Conservation (phyloP, 2,797 vertebrate species). For the Etheostoma nigrum region DNA sequence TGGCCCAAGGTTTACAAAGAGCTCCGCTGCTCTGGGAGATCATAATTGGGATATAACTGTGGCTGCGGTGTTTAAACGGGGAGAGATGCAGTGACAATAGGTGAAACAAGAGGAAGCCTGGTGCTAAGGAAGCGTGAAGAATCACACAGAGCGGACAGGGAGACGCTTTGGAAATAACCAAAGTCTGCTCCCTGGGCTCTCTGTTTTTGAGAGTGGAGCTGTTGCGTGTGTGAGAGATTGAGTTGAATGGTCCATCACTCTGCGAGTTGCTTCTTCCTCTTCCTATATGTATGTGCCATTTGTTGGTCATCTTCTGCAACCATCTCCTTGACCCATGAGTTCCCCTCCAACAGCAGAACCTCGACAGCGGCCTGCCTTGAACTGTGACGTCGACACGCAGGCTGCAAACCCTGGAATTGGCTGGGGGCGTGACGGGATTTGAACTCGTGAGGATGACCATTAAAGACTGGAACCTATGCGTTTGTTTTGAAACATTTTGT, state of each 20-base stretch:
- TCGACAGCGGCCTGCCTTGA: conserved; percentile 42
- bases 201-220: conserved; percentile 70
- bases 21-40: conserved; percentile 71
- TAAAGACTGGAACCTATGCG: conserved; percentile 71
- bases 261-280: conserved; percentile 61
- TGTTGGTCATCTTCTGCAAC: conserved; percentile 68
- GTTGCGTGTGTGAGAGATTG: conserved; percentile 61
- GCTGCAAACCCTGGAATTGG: conserved; percentile 35
- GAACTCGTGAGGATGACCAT: conserved; percentile 66
- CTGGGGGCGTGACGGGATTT: conserved; percentile 17
- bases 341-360: conserved; percentile 53
- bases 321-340: conserved; percentile 32
- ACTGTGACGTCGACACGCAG: conserved; percentile 57
- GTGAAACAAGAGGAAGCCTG: conserved; percentile 43
- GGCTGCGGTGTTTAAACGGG: conserved; percentile 42
- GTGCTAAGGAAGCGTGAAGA: conserved; percentile 59
- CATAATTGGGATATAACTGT: conserved; percentile 69
- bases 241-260: conserved; percentile 75
- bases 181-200: conserved; percentile 76
- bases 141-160: conserved; percentile 63
- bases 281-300: conserved; percentile 77
- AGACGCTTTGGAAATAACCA: conserved; percentile 64
- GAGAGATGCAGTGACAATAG: conserved; percentile 45
- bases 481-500: conserved; percentile 81
- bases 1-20: conserved; percentile 67